phyloP scores from a whole-genome alignment of 2,113 vertebrate species.

The Anarhynchus alexandrinus region DNA sequence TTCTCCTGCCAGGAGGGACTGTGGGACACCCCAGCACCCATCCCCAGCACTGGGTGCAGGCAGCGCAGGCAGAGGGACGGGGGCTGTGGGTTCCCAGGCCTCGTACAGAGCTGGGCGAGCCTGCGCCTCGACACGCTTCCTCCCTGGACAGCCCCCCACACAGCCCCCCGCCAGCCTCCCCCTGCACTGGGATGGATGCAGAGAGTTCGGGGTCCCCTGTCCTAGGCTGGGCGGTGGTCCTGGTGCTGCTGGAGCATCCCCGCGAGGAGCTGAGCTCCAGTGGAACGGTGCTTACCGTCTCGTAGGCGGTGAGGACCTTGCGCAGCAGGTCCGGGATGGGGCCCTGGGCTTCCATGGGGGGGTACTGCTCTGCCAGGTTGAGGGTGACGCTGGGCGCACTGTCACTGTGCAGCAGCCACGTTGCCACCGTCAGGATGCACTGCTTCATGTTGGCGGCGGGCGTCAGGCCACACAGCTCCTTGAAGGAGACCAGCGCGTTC shows the following conservation, averaged over 20 bases:
- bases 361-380: constrained; percentile 86
- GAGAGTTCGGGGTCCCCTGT: fast-evolving
- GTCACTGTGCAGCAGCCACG: constrained; percentile 89
- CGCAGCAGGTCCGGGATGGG: constrained; percentile 86
- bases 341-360: constrained; percentile 87
- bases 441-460: constrained; percentile 93
- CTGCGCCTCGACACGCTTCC: not conserved
- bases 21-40: not conserved
- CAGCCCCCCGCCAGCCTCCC: not conserved
- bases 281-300: constrained; percentile 73
- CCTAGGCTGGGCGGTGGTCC: not conserved
- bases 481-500: constrained; percentile 93
- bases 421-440: constrained; percentile 87
- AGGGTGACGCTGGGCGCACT: constrained; percentile 77
- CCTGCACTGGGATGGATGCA: fast-evolving
- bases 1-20: not conserved
- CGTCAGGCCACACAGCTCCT: constrained; percentile 89
- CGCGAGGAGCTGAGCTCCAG: fast-evolving
- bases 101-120: fast-evolving
- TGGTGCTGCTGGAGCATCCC: not conserved
- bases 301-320: constrained; percentile 89
- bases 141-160: not conserved
- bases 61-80: not conserved
- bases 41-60: not conserved
- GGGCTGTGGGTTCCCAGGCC: not conserved